Evolutionary conservation across 2,888 invertebrate species (phyloP).

Genomic region (Carpatolechia fugitivella): DNA sequence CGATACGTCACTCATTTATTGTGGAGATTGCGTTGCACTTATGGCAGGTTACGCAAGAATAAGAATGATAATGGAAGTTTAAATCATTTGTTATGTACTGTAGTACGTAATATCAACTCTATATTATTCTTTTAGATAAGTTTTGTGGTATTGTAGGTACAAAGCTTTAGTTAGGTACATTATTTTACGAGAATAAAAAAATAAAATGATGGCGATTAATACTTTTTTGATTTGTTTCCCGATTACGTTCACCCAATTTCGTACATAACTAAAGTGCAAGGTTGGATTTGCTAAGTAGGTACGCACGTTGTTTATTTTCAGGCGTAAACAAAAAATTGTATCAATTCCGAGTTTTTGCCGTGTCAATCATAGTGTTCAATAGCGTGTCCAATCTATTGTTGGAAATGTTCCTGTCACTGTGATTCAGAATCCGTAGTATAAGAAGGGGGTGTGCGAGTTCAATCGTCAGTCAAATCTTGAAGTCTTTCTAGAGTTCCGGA

Average conservation of each 20-base stretch:
- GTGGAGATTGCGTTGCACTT: constrained; percentile 15
- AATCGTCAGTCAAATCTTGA: constrained; percentile 40
- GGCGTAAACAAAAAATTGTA: constrained; percentile 29
- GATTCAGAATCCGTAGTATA: constrained; percentile 55
- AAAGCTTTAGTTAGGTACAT: no score
- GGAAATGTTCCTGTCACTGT: constrained; percentile 54
- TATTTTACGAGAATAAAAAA: no score
- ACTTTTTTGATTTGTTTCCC: no score
- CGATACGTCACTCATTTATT: constrained; percentile 32
- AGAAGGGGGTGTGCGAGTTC: constrained; percentile 41
- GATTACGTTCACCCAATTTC: background rate
- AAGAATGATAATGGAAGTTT: background rate
- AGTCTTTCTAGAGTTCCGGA: constrained; percentile 18
- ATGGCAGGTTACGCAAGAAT: background rate
- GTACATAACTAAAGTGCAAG: background rate
- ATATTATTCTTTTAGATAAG: no score
- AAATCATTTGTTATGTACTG: background rate
- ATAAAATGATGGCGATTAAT: no score
- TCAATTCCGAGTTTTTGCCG: constrained; percentile 43
- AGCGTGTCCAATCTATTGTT: constrained; percentile 56
- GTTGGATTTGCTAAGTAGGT: background rate
- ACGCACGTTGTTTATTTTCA: constrained; percentile 11
- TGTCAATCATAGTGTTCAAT: constrained; percentile 49
- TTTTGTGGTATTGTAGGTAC: no score
- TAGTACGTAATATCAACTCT: background rate